A percentile compares a stretch with the other conserved stretches of the same genome.
Conservation (phyloP, 1,140 invertebrate genomes). For the Lutraria rhynchaena region DNA sequence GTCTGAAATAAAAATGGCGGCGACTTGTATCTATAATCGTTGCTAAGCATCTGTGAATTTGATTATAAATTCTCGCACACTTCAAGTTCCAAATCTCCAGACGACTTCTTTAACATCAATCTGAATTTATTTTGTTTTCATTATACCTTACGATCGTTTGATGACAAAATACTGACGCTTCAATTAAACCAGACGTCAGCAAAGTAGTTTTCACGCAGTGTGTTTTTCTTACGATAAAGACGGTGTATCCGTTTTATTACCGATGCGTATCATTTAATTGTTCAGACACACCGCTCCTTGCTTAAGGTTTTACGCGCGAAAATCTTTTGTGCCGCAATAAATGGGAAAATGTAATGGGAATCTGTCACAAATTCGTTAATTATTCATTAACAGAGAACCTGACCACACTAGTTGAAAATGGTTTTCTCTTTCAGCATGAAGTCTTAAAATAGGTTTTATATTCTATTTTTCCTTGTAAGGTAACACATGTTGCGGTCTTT, state of each 20-base stretch:
- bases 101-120: slow-evolving; percentile 1
- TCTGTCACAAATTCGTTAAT: no score
- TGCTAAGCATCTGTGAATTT: neutral
- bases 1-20: no score
- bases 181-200: slow-evolving; percentile 7
- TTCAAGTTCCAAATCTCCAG: neutral
- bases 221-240: slow-evolving; percentile 13
- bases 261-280: slow-evolving; percentile 29
- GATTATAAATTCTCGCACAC: neutral
- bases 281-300: neutral
- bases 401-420: no score
- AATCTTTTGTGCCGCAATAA: no score
- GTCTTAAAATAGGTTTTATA: no score
- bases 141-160: slow-evolving; percentile 4
- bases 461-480: no score
- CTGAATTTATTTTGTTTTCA: slow-evolving; percentile 23
- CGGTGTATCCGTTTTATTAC: slow-evolving; percentile 20
- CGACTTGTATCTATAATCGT: no score
- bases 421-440: no score
- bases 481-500: no score
- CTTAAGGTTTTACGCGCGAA: no score
- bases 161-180: slow-evolving; percentile 4
- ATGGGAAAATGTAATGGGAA: no score
- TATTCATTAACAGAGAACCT: no score
- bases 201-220: slow-evolving; percentile 4